Evolutionary conservation across 2,113 vertebrate species (phyloP).

Genomic region (Oriolus oriolus): DNA sequence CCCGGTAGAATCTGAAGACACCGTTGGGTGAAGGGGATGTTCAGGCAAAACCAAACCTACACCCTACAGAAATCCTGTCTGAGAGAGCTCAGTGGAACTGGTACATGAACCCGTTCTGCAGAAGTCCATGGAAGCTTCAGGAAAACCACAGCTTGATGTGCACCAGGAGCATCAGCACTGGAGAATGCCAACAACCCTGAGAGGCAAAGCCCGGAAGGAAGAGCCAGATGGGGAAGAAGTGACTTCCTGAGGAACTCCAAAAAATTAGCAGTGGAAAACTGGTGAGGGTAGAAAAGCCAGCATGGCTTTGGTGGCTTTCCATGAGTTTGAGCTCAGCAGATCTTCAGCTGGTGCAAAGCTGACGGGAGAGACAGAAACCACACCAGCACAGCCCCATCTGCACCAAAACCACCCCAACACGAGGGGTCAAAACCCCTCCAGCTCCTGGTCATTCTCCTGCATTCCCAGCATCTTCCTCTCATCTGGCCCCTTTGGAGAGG

Average conservation of each 20-base stretch:
- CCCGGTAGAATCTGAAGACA: not conserved
- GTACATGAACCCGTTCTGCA: not conserved
- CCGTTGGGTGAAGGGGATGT: not conserved
- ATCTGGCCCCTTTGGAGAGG: not conserved
- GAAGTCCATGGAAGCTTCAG: not conserved
- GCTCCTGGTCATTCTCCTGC: not conserved
- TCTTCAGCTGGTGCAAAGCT: not conserved
- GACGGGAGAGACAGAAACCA: not conserved
- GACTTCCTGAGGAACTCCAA: not conserved
- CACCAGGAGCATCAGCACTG: not conserved
- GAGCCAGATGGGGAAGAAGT: not conserved
- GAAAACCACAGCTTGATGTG: not conserved
- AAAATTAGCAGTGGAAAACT: not conserved
- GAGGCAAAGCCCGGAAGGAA: not conserved
- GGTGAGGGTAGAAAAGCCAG: not conserved
- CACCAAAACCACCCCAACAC: accelerated
- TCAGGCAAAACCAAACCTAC: not conserved
- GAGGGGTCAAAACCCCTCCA: not conserved
- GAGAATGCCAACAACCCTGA: not conserved
- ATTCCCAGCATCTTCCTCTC: not conserved
- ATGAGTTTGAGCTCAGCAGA: not conserved
- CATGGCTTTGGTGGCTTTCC: not conserved
- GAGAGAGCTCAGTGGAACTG: not conserved
- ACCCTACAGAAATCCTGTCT: not conserved
- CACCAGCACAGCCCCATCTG: not conserved